Evolutionary conservation across 2,888 invertebrate genomes (phyloP).

Genomic region (Seira musarum): DNA sequence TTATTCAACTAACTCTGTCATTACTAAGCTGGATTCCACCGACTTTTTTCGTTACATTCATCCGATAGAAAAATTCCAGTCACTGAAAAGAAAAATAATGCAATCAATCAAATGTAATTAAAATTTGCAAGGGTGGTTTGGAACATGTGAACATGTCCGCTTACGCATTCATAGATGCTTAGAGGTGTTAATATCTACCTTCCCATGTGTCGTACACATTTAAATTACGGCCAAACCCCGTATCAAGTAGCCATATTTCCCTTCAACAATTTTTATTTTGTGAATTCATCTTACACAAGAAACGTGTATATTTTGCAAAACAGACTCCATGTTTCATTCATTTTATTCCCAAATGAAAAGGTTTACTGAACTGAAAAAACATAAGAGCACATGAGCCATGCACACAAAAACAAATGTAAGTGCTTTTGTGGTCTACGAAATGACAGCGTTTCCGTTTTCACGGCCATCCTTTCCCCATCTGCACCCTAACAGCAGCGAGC

Average conservation of each 20-base stretch:
- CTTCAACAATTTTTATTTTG: not conserved
- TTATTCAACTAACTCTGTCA: no score
- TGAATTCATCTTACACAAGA: not conserved
- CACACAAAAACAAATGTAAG: not conserved
- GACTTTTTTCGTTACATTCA: no score
- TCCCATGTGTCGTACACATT: no score
- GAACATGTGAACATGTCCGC: no score
- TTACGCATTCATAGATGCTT: no score
- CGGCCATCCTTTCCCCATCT: not conserved
- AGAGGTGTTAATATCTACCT: no score
- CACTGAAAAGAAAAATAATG: no score
- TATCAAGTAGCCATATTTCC: not conserved
- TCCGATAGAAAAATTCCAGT: no score
- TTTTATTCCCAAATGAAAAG: not conserved
- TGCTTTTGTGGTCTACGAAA: not conserved
- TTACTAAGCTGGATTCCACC: no score
- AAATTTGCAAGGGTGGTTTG: no score
- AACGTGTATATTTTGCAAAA: conserved; percentile 3
- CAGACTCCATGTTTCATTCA: not conserved
- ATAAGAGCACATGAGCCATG: not conserved
- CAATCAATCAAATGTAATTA: no score
- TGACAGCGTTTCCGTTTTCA: not conserved
- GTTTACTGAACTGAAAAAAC: not conserved
- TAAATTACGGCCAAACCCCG: no score
- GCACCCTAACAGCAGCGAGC: not conserved